Evolutionary conservation across 2,888 invertebrate genomes (phyloP), one percentile per base, ranked within the genome.

Genomic region (Dione juno): DNA sequence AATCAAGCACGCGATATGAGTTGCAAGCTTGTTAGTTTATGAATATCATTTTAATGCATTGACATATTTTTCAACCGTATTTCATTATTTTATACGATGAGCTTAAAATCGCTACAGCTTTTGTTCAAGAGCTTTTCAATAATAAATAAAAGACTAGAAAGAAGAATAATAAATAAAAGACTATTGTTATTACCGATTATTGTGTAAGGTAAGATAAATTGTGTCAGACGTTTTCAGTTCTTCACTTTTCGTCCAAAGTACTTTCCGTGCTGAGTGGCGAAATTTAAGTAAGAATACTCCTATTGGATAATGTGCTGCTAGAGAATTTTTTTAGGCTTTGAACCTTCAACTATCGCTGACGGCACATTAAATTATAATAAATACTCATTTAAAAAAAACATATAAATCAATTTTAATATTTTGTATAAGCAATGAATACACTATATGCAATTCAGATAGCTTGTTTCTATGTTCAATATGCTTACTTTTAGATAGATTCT

Each of bases 1-100:
- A 41, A 59, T 59, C 59, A 59, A 59, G 14, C 1, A n/a, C 28
- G 59, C 28, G 59, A 43, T 43, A 43, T 59, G 43, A 28, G 43
- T 43, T 59, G 28, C 43, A 14, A 57, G 40, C 40, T 19, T 16
- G 37, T n/a, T 59, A 43, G 43, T 59, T 59, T 59, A 43, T 41
- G 28, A 43, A 59, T 43, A 41, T 21, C 21, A 59, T 43, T 59
- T 59, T n/a, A 41, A 43, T 43, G 21, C 59, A 28, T 43, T 59
- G 21, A n/a, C 21, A 41, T 14, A 43, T 28, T 59, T 59, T 43
- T 14, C 9, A 14, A n/a, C 28, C 28, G 21, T 59, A 19, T 10
- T 57, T 40, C 37, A 59, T 6, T 43, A 10, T 43, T 28, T 59
- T 59, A 59, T 19, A 59, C 9, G 16, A 35, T 53, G 13, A 28